Evolutionary conservation across 2,888 invertebrate species (phyloP), one percentile per base, ranked within the genome.

Genomic region (Andricus quercusramuli): DNA sequence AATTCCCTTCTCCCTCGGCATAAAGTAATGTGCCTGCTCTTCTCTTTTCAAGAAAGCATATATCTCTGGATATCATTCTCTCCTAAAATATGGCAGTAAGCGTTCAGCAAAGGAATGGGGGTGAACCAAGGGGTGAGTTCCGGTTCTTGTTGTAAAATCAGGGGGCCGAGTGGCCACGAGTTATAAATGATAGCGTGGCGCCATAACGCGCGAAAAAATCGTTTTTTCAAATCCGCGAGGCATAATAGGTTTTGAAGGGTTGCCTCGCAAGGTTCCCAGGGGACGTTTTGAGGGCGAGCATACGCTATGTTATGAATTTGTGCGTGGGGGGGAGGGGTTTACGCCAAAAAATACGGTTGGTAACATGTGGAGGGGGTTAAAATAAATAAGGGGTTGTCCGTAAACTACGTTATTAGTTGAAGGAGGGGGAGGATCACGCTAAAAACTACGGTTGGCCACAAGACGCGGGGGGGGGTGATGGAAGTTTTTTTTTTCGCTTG

Each of bases 241-340:
- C 83, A 81, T 88, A 89, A 89, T 88, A 87, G 84, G 85, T 86
- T 89, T 89, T 89, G 87, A 86, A 87, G 85, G 83, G 82, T 78
- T 80, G 84, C 82, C 79, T 70, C 68, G 79, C 67, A 78, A 76
- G 67, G 29, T 11, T 56, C 37, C 59, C 76, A n/a, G 51, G 59
- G 67, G 77, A 37, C 8, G 9, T 9, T 37, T 8, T 37, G 8
- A 8, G 8, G 9, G 1, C 37, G 8, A 1, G 9, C 37, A 37
- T 37, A 37, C 9, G 9, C 1, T 37, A 8, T 1, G 37, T 1
- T 9, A 9, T 9, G 9, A 37, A 37, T 37, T 9, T n/a, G n/a
- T n/a, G n/a, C n/a, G 37, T 0, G 6, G 37, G 37, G 6, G 37
- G 8, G 37, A 9, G 37, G 9, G 37, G 1, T 6, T 32, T 0